Percentiles rank a stretch among this genome's conserved stretches.
Evolutionary conservation across 2,888 invertebrate genomes (phyloP).

Genomic region (Amphipoea oculea): DNA sequence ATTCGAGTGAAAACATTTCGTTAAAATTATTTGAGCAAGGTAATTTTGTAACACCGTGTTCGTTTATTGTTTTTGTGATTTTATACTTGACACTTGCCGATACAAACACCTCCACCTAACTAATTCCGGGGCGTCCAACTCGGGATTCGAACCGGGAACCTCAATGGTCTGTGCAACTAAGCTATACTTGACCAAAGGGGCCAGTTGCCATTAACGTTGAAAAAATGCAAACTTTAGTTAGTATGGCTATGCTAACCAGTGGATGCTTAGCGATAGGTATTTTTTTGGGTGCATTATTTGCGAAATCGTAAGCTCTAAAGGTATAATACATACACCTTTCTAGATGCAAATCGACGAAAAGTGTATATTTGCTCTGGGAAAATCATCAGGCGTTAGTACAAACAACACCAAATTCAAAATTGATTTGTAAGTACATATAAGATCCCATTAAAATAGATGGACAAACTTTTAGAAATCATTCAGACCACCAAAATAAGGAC

Average conservation of each 20-base stretch:
- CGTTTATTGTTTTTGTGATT: not conserved
- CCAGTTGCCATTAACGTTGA: not conserved
- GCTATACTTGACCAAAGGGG: not conserved
- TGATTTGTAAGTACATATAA: not conserved
- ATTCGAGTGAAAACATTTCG: slow-evolving; percentile 9
- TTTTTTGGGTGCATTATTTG: not conserved
- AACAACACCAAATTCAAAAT: not conserved
- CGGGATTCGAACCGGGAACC: not conserved
- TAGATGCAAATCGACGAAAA: not conserved
- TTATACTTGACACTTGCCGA: not conserved
- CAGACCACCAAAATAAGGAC: no score
- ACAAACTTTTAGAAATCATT: no score
- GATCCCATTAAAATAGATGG: no score
- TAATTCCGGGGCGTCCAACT: not conserved
- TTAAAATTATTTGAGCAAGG: slow-evolving; percentile 17
- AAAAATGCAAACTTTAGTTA: not conserved
- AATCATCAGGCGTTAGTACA: not conserved
- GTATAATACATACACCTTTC: not conserved
- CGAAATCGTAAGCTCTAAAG: not conserved
- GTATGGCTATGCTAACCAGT: not conserved
- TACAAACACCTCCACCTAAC: not conserved
- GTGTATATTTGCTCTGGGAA: not conserved
- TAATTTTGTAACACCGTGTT: not conserved
- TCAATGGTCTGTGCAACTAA: not conserved
- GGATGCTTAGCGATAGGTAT: not conserved